phyloP scores from a whole-genome alignment of 2,888 invertebrate genomes.

The Caradrina kadenii region DNA sequence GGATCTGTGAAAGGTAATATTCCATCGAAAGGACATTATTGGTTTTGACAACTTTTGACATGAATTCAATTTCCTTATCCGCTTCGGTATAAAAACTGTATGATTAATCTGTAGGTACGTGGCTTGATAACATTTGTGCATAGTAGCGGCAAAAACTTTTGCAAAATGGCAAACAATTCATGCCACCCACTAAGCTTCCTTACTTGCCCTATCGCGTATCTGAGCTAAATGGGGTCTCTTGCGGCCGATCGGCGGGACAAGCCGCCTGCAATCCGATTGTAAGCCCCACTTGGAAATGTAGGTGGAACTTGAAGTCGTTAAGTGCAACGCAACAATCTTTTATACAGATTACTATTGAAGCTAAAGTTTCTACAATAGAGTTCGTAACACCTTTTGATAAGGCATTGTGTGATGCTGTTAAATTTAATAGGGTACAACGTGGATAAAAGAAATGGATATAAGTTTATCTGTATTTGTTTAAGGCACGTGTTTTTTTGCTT shows the following conservation, averaged over 20 bases:
- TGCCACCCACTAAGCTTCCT: conserved; percentile 8
- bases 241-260: conserved; percentile 33
- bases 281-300: conserved; percentile 57
- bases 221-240: conserved; percentile 21
- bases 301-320: conserved; percentile 45
- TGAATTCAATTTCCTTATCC: neutral
- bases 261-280: conserved; percentile 56
- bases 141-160: neutral
- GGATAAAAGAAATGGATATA: conserved; percentile 17
- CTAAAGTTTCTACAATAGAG: conserved; percentile 39
- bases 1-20: conserved; percentile 24
- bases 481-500: neutral
- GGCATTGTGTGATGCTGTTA: conserved; percentile 28
- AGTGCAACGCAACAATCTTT: conserved; percentile 49
- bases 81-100: neutral
- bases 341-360: conserved; percentile 42
- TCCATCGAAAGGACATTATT: conserved; percentile 16
- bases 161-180: conserved; percentile 34
- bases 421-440: conserved; percentile 32
- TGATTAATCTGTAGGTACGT: neutral
- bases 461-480: conserved; percentile 4
- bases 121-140: neutral
- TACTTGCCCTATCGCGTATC: conserved; percentile 35
- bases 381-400: conserved; percentile 38
- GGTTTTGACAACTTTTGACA: conserved; percentile 18